Conservation (phyloP, 2,113 vertebrate species). For the Rattus norvegicus region DNA sequence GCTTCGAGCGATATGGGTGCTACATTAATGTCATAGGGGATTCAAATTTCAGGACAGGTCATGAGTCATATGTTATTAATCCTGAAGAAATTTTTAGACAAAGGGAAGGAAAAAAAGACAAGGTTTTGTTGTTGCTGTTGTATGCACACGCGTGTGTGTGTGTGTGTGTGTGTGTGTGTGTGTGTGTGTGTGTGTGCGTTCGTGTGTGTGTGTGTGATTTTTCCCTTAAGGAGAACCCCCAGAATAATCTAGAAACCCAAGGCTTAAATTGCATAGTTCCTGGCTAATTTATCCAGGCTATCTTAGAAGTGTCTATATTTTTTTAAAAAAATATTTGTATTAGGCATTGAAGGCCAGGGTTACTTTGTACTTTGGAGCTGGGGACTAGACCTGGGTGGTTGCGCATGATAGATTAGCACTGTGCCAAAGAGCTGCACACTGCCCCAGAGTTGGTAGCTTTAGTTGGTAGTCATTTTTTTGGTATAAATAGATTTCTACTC, state of each 20-base stretch:
- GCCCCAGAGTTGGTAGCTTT: background rate
- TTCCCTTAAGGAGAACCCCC: background rate
- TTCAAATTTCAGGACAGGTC: background rate
- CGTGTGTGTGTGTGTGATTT: too few species aligned
- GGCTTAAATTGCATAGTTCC: background rate
- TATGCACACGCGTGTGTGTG: too few species aligned
- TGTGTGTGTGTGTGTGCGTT: too few species aligned
- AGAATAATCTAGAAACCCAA: background rate
- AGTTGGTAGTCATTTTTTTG: background rate
- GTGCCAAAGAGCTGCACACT: background rate
- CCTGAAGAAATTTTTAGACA: background rate
- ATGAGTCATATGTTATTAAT: background rate
- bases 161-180: too few species aligned
- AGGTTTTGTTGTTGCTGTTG: background rate
- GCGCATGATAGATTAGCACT: background rate
- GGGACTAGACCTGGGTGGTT: accelerated
- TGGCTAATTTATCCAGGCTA: slow-evolving; percentile 37
- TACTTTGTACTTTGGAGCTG: background rate
- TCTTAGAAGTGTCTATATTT: slow-evolving; percentile 59
- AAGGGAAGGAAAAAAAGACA: background rate
- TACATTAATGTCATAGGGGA: background rate
- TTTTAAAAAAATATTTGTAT: slow-evolving; percentile 55
- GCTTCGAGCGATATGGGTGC: background rate
- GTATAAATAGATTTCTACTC: background rate
- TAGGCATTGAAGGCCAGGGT: background rate